phyloP scores from a whole-genome alignment of 2,113 vertebrate genomes.

The Platichthys stellatus region DNA sequence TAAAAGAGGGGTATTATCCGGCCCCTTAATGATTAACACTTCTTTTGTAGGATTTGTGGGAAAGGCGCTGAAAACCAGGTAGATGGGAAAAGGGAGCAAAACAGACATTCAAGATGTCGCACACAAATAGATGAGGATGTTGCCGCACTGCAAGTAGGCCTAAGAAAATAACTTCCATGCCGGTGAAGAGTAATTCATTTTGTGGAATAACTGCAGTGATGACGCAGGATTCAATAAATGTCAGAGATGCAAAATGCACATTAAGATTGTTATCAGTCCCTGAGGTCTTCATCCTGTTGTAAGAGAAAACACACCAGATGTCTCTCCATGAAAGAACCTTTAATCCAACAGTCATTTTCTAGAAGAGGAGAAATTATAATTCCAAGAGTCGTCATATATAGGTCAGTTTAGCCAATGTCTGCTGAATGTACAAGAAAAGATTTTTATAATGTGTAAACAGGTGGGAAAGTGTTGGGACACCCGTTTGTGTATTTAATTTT shows the following conservation, averaged over 20 bases:
- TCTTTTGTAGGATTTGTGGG: conserved; percentile 30
- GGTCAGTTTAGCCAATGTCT: conserved; percentile 5
- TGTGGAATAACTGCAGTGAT: too few relatives aligned
- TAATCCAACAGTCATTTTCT: conserved; percentile 41
- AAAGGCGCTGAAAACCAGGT: neutral
- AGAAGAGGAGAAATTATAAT: conserved; percentile 25
- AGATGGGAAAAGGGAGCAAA: neutral
- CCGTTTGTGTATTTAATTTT: neutral
- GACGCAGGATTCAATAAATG: too few relatives aligned
- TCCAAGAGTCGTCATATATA: conserved; percentile 18
- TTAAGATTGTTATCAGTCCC: neutral
- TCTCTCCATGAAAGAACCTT: conserved; percentile 4
- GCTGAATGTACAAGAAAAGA: neutral
- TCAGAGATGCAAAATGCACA: neutral
- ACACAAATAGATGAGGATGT: neutral
- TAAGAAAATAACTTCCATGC: neutral
- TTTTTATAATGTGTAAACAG: neutral
- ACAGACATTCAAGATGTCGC: neutral
- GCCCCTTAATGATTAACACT: conserved; percentile 34
- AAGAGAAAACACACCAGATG: conserved; percentile 45
- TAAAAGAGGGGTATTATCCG: conserved; percentile 35
- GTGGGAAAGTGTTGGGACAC: conserved; percentile 20
- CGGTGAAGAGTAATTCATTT: neutral
- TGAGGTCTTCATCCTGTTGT: neutral
- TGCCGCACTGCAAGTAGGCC: neutral